Percentiles rank a stretch among this genome's conserved stretches.
phyloP scores from a whole-genome alignment of 1,140 invertebrate species.

The Caenorhabditis elegans region WBcel235 BX284606.5:4090501-4091000 shows the following conservation, averaged over 20 bases:
- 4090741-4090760: constrained; percentile 18
- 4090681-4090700: too few relatives aligned
- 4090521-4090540: too few relatives aligned
- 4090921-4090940: neutral
- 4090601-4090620: too few relatives aligned
- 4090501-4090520: too few relatives aligned
- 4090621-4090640: too few relatives aligned
- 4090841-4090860: constrained; percentile 14
- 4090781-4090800: constrained; percentile 23
- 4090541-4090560: too few relatives aligned
- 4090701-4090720: neutral
- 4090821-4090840: neutral
- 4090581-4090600: too few relatives aligned
- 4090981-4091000: neutral
- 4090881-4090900: neutral
- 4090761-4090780: constrained; percentile 10
- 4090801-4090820: constrained; percentile 33
- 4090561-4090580: too few relatives aligned
- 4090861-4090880: neutral
- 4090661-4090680: too few relatives aligned
- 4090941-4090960: neutral
- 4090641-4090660: too few relatives aligned
- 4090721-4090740: neutral
- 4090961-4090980: neutral
- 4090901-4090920: constrained; percentile 28